Conservation (phyloP, 2,797 vertebrate species). For the Argentina silus region DNA sequence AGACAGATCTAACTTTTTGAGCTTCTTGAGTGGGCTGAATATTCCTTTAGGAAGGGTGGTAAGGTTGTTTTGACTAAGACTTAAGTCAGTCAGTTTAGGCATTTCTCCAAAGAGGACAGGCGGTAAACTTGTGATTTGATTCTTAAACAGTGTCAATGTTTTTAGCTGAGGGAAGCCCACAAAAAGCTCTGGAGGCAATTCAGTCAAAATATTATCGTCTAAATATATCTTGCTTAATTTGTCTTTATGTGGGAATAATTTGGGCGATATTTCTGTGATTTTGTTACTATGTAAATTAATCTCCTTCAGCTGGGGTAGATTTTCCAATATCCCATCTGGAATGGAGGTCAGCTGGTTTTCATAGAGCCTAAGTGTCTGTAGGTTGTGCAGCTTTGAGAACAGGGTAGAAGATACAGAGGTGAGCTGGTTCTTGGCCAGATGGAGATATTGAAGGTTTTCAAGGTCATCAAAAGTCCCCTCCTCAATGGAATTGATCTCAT, state of each 20-base stretch:
- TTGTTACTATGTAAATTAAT: constrained; percentile 70
- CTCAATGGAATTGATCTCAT: constrained; percentile 76
- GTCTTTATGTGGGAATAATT: constrained; percentile 73
- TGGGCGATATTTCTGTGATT: constrained; percentile 66
- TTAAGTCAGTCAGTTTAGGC: constrained; percentile 64
- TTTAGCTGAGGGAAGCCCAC: constrained; percentile 73
- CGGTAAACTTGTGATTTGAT: constrained; percentile 70
- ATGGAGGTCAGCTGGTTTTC: constrained; percentile 76
- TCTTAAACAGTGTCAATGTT: constrained; percentile 69
- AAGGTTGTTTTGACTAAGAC: constrained; percentile 76
- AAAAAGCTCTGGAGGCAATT: constrained; percentile 72
- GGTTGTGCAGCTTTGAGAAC: constrained; percentile 73
- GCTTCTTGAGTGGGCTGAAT: constrained; percentile 71
- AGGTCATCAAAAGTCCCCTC: constrained; percentile 79
- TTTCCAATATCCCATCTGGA: constrained; percentile 73
- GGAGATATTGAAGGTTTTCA: constrained; percentile 63
- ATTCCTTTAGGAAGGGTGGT: constrained; percentile 69
- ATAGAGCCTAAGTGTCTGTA: constrained; percentile 73
- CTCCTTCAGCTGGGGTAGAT: constrained; percentile 70
- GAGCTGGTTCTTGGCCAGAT: constrained; percentile 79
- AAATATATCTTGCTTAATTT: constrained; percentile 73
- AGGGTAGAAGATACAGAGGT: constrained; percentile 50
- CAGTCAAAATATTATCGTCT: constrained; percentile 73
- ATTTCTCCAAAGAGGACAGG: constrained; percentile 70
- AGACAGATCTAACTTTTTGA: constrained; percentile 76